Percentiles rank a stretch among this genome's conserved stretches.
phyloP scores from a whole-genome alignment of 1,140 invertebrate species.

The Apolygus lucorum region DNA sequence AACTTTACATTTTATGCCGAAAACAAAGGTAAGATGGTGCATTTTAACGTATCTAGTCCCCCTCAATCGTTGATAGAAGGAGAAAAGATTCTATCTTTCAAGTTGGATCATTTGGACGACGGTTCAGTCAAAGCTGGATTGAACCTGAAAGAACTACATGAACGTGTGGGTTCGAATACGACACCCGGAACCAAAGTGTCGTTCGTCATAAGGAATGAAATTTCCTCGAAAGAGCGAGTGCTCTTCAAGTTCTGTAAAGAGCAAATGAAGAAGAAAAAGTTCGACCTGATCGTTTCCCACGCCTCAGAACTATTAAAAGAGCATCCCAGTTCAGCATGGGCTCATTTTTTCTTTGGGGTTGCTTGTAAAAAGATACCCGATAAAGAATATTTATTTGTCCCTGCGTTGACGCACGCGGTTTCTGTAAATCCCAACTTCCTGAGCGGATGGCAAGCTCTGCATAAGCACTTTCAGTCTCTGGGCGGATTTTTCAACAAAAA shows the following conservation, averaged over 20 bases:
- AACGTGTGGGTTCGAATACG: too few species aligned
- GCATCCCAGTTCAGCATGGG: background rate
- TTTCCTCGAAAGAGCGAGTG: background rate
- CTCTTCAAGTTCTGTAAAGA: background rate
- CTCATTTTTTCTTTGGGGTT: slow-evolving; percentile 1
- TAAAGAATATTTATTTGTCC: background rate
- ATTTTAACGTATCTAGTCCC: too few species aligned
- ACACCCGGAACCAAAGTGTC: background rate
- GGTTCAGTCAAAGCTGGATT: too few species aligned
- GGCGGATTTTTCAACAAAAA: background rate
- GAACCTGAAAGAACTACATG: too few species aligned
- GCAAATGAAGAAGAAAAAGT: slow-evolving; percentile 7
- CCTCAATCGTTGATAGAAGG: too few species aligned
- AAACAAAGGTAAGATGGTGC: too few species aligned
- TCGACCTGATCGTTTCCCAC: background rate
- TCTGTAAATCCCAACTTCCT: background rate
- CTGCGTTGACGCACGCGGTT: background rate
- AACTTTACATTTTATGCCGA: too few species aligned
- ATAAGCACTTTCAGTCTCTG: background rate
- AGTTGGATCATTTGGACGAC: too few species aligned
- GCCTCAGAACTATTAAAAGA: background rate
- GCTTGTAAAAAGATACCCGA: background rate
- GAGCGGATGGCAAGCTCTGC: slow-evolving; percentile 6
- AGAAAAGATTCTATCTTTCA: too few species aligned
- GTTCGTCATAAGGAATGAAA: background rate